Percentiles rank a stretch among this genome's conserved stretches.
phyloP scores from a whole-genome alignment of 2,113 vertebrate genomes.

The Scomber scombrus region DNA sequence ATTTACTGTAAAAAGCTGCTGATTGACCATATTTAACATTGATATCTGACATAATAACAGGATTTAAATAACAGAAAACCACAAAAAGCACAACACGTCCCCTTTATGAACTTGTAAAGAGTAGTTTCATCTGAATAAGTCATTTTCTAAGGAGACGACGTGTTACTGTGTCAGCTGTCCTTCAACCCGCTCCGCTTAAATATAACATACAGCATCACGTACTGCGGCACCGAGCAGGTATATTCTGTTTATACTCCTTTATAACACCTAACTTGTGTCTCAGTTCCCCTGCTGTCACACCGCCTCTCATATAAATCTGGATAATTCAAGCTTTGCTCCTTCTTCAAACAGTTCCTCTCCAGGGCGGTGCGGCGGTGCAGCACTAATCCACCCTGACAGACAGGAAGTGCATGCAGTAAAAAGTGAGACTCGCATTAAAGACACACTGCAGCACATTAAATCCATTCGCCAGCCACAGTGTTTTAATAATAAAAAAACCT shows the following conservation, averaged over 20 bases:
- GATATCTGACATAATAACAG: too few species aligned
- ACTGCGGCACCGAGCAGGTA: background rate
- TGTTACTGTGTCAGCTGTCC: background rate
- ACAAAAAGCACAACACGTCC: too few species aligned
- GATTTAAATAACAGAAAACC: too few species aligned
- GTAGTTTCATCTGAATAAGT: too few species aligned
- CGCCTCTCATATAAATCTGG: slow-evolving; percentile 18
- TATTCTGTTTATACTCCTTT: too few species aligned
- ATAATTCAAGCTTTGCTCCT: too few species aligned
- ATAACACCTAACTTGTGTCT: background rate
- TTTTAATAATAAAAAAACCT: slow-evolving; percentile 18
- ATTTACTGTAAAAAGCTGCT: too few species aligned
- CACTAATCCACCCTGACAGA: slow-evolving; percentile 53
- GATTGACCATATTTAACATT: too few species aligned
- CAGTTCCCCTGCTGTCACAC: slow-evolving; percentile 8
- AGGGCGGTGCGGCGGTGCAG: slow-evolving; percentile 19
- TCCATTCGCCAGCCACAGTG: background rate
- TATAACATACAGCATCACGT: background rate
- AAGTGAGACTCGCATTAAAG: background rate
- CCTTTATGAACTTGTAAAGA: too few species aligned
- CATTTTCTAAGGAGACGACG: too few species aligned
- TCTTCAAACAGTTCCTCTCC: slow-evolving; percentile 31
- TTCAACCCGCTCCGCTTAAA: background rate
- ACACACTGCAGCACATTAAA: slow-evolving; percentile 12
- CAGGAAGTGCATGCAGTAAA: slow-evolving; percentile 21